phyloP scores from a whole-genome alignment of 2,888 invertebrate species.

The Drosophila mulleri region DNA sequence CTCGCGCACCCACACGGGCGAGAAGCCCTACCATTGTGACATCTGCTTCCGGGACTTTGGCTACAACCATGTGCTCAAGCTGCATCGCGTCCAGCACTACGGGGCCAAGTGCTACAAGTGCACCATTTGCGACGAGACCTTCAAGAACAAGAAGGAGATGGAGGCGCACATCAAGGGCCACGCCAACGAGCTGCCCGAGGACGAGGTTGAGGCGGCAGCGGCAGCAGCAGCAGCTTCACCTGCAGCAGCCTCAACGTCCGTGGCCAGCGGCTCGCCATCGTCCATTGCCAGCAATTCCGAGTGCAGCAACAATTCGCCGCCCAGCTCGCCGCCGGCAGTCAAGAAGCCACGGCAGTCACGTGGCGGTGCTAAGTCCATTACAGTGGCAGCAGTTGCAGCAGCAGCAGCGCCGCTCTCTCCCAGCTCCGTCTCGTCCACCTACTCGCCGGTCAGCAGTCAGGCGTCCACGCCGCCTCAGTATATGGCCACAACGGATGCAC shows the following conservation, averaged over 20 bases:
- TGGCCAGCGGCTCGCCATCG: constrained; percentile 38
- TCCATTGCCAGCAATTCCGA: constrained; percentile 59
- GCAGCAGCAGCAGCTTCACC: constrained; percentile 29
- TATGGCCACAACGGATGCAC: constrained; percentile 65
- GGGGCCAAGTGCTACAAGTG: constrained; percentile 97
- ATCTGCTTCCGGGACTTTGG: constrained; percentile 96
- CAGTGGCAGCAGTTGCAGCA: constrained; percentile 7
- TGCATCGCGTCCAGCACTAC: constrained; percentile 95
- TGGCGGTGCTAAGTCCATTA: constrained; percentile 33
- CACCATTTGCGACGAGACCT: constrained; percentile 95
- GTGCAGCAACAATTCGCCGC: constrained; percentile 75
- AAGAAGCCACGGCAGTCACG: constrained; percentile 67
- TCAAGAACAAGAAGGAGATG: constrained; percentile 95
- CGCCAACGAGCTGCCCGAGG: constrained; percentile 88
- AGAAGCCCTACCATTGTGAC: constrained; percentile 95
- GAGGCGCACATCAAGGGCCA: constrained; percentile 94
- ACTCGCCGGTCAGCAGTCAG: constrained; percentile 68
- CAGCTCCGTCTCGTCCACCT: constrained; percentile 71
- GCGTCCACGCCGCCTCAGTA: constrained; percentile 67
- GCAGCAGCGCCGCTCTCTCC: constrained; percentile 65
- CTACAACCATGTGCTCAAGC: constrained; percentile 95
- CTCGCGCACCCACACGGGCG: constrained; percentile 95
- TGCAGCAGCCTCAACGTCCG: constrained; percentile 51
- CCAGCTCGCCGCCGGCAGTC: constrained; percentile 67
- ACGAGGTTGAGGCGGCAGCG: constrained; percentile 80